These are phyloP conservation scores for Scotopteryx bipunctaria DNA, from an alignment of 2,888 invertebrate genomes.

Conservation along the genomic window DNA sequence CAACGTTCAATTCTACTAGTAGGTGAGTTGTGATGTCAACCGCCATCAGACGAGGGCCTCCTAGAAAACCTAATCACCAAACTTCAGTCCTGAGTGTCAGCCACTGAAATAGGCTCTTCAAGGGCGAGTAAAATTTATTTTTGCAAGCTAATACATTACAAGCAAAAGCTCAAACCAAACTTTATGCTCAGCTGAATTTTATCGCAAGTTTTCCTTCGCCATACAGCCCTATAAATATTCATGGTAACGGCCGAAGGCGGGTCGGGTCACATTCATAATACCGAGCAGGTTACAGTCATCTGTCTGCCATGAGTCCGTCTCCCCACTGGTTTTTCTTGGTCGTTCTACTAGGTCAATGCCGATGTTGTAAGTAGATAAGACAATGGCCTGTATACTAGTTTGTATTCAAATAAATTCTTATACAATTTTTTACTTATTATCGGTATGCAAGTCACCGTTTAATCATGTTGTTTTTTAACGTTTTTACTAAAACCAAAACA, in stretches of 20 bases:
- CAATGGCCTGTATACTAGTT: no score
- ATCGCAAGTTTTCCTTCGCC: constrained; percentile 26
- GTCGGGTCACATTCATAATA: constrained; percentile 9
- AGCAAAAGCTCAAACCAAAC: constrained; percentile 23
- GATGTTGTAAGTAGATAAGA: no score
- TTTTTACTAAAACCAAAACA: no score
- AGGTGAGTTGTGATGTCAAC: no score
- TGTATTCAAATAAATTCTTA: background rate
- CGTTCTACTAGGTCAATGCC: no score
- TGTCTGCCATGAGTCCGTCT: background rate
- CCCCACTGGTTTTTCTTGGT: background rate
- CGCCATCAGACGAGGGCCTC: no score
- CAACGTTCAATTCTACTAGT: no score
- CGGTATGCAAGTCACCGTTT: no score
- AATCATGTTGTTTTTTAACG: background rate
- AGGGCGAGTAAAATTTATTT: constrained; percentile 12
- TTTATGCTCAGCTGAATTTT: constrained; percentile 26
- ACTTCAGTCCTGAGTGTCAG: background rate
- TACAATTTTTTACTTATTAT: no score
- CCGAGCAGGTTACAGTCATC: constrained; percentile 14
- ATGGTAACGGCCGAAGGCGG: constrained; percentile 20
- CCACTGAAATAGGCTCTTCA: background rate
- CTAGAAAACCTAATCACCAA: no score
- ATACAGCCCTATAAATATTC: constrained; percentile 26
- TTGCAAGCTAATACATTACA: constrained; percentile 21